Evolutionary conservation across 2,113 vertebrate species (phyloP), one percentile per base, ranked within the genome.

Genomic region (Meriones unguiculatus): DNA sequence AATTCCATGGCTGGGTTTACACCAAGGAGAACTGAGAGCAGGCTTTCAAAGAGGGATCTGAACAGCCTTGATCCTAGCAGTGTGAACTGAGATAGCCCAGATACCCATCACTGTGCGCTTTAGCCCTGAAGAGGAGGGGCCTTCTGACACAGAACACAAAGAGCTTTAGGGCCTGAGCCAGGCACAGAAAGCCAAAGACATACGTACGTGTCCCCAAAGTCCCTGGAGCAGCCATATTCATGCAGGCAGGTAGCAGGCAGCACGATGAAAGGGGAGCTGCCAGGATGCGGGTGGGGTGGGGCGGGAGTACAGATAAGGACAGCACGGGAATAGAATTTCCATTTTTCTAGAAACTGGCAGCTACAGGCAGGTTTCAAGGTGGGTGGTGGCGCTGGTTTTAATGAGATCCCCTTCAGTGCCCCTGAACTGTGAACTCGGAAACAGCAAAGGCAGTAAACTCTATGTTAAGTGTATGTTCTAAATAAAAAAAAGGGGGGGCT

Each of bases 71-170:
- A 35, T 84, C 62, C 24, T 0, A n/a, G 62, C 67, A 67, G 62
- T 20, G 3, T 22, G 86, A 38, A 38, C 41, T 57, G 62, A 17
- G 41, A 70, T 84, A n/a, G 12, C 15, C 13, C 67, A 59, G 28
- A 64, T 0, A 12, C 4, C 54, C 17, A 0, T 0, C 0, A 13
- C 24, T 20, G 10, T 7, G 1, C 30, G 30, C 4, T 15, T 35
- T 22, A n/a, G 70, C 52, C 11, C 46, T 38, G 18, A 95, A 75
- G 50, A 92, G 75, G 62, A 75, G 73, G 70, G 70, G 4, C 10
- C 25, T 57, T 11, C 62, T 10, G 13, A 32, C 12, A 1, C 30
- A 7, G 20, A 41, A 11, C 46, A 14, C 11, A 28, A 11, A 1
- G 54, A 25, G 32, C 32, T 46, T 1, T 38, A 78, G 62, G 75